Evolutionary conservation across 2,888 invertebrate species (phyloP).

Genomic region (Ornithoptera priamus): DNA sequence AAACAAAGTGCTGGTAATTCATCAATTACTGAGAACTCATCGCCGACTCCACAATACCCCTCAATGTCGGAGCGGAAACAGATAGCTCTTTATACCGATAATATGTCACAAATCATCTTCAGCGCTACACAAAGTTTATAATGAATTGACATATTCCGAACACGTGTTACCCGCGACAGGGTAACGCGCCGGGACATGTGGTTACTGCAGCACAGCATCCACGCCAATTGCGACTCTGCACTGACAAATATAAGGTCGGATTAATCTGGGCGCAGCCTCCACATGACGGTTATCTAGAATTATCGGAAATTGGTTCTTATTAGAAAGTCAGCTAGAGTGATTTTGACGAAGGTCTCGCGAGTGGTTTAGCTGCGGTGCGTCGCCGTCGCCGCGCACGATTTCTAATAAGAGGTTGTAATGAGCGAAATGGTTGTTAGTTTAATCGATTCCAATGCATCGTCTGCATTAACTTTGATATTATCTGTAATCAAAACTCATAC

Average conservation of each 20-base stretch:
- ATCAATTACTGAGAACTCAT: slow-evolving; percentile 68
- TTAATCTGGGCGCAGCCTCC: slow-evolving; percentile 29
- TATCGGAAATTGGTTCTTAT: slow-evolving; percentile 42
- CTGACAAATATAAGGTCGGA: slow-evolving; percentile 32
- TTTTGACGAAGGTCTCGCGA: slow-evolving; percentile 34
- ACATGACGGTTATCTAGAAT: slow-evolving; percentile 32
- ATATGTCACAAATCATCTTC: slow-evolving; percentile 78
- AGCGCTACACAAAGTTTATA: slow-evolving; percentile 74
- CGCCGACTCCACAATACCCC: slow-evolving; percentile 62
- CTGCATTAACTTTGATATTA: too few relatives aligned
- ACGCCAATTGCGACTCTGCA: slow-evolving; percentile 32
- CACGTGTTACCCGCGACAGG: slow-evolving; percentile 61
- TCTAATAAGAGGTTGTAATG: slow-evolving; percentile 44
- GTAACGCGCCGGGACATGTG: slow-evolving; percentile 42
- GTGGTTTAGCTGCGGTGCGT: slow-evolving; percentile 34
- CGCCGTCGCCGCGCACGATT: slow-evolving; percentile 36
- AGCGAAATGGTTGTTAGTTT: slow-evolving; percentile 37
- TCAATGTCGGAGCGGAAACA: slow-evolving; percentile 66
- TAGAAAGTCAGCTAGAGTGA: slow-evolving; percentile 35
- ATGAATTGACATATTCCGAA: slow-evolving; percentile 78
- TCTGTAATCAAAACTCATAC: too few relatives aligned
- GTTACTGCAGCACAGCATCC: slow-evolving; percentile 2
- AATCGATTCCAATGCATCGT: slow-evolving; percentile 31
- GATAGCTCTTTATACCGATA: slow-evolving; percentile 72
- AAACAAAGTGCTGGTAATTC: slow-evolving; percentile 48